These are phyloP conservation scores for Pogonocherus hispidulus DNA, from an alignment of 2,888 invertebrate genomes.

Conservation along the genomic window DNA sequence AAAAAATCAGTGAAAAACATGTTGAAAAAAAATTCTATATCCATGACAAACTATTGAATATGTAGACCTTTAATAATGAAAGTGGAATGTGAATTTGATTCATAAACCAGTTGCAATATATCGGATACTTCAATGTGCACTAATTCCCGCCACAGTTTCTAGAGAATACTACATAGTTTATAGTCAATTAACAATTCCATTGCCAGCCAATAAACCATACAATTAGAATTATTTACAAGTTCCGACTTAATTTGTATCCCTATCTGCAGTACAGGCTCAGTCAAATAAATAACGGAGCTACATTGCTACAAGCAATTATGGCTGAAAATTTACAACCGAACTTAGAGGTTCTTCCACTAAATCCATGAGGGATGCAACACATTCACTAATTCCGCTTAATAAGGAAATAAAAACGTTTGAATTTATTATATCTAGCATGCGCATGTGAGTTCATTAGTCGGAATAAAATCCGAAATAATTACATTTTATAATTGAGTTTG, in stretches of 20 bases:
- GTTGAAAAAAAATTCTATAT: no score
- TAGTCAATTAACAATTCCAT: conserved; percentile 1
- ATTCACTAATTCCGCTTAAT: not conserved
- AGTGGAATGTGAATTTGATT: no score
- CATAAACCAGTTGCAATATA: no score
- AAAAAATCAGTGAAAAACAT: no score
- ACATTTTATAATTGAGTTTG: no score
- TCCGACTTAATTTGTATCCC: conserved; percentile 7
- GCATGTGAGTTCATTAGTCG: not conserved
- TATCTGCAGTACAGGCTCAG: conserved; percentile 6
- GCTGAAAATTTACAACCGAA: conserved; percentile 1
- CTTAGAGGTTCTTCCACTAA: conserved; percentile 6
- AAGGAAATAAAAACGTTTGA: conserved; percentile 7
- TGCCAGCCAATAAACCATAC: not conserved
- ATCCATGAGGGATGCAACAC: conserved; percentile 1
- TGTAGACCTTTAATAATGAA: no score
- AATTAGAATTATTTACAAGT: not conserved
- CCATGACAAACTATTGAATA: no score
- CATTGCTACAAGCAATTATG: conserved; percentile 7
- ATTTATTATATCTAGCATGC: not conserved
- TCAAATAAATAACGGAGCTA: conserved; percentile 2
- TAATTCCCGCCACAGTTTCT: no score
- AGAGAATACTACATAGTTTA: no score
- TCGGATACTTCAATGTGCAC: no score
- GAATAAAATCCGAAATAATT: not conserved